Base-by-base conservation (phyloP, 2,888 invertebrate genomes). In the Ashinkailepas kermadecensis region DNA sequence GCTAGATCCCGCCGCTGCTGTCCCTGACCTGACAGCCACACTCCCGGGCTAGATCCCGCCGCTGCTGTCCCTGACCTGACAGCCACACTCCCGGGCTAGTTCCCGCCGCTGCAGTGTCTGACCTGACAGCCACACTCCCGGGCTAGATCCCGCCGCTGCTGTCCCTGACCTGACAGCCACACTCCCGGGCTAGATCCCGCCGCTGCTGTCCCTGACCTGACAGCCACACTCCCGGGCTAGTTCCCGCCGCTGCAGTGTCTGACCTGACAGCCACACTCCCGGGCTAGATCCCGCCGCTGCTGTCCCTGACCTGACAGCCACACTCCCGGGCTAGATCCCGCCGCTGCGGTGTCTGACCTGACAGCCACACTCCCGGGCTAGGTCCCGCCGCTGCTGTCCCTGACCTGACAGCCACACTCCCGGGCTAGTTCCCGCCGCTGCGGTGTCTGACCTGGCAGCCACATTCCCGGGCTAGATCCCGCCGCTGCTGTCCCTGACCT, bases 71-170 rank as follows among this genome's bases (percentile, higher is more conserved):
- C 13, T 64, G 13, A 8, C 18, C 18, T 15, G n/a, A n/a, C 39
- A 1, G 39, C 2, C 39, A 56, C 70, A 56, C 15, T 23, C 83
- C 21, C 83, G 90, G 90, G 87, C 83, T 87, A 88, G 67, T 92
- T 99, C 85, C 99, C 99, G 0, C 87, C 99, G 81, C 88, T 99
- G 81, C n/a, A n/a, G n/a, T n/a, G n/a, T 4, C 39, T 39, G 39
- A 39, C 39, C 39, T 39, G 39, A 39, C 39, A 4, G 39, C 39
- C 39, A 39, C 39, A 39, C 39, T 39, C 39, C 39, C 2, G 39
- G 39, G 39, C 39, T 39, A 39, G 39, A 3, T 39, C 39, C 39
- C 39, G 39, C 39, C 39, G 4, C 39, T 39, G 39, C 39, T 39
- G 39, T 39, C 2, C 4, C 39, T 39, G 39, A 39, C 39, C 39